Evolutionary conservation across 2,888 invertebrate genomes (phyloP), one percentile per base, ranked within the genome.

Genomic region (Lathronympha strigana): DNA sequence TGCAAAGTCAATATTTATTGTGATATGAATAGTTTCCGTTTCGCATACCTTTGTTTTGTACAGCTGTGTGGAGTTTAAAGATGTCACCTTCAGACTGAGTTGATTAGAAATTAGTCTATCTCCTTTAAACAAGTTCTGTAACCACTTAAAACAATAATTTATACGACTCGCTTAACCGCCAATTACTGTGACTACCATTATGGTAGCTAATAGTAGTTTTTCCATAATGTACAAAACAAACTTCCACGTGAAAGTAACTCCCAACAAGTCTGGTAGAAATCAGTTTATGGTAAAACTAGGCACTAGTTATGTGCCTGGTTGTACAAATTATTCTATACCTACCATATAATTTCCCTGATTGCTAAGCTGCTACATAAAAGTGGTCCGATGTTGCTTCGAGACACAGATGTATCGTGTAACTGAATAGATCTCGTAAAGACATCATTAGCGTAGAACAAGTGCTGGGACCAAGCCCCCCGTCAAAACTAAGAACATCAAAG

Each of bases 311-410:
- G 43, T 11, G 43, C 4, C 43, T 43, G 21, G 43, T 19, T 43
- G 19, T 21, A 21, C 21, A 19, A 43, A 40, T 43, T 28, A 17
- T 55, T 40, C 55, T 43, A 55, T 47, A 33, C 31, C 43, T 47
- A 74, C 76, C 76, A 74, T 83, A 73, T 81, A 84, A 86, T 86
- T 86, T 85, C 82, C 83, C 78, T 77, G 77, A 73, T 82, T 77
- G 77, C 79, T 80, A 77, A 76, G 74, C 69, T 69, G 70, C 70
- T 66, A 76, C 81, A 82, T 83, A 80, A 77, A 78, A 83, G 81
- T 80, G 72, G 67, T 21, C 61, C 23, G 28, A 49, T 57, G 57
- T 66, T 40, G 76, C 67, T 72, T 76, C 71, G 72, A 80, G 77
- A 23, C 49, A 50, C 17, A 50, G 25, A 50, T 19, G 19, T 43